phyloP scores from a whole-genome alignment of 2,113 vertebrate genomes.

The Salvelinus sp. region DNA sequence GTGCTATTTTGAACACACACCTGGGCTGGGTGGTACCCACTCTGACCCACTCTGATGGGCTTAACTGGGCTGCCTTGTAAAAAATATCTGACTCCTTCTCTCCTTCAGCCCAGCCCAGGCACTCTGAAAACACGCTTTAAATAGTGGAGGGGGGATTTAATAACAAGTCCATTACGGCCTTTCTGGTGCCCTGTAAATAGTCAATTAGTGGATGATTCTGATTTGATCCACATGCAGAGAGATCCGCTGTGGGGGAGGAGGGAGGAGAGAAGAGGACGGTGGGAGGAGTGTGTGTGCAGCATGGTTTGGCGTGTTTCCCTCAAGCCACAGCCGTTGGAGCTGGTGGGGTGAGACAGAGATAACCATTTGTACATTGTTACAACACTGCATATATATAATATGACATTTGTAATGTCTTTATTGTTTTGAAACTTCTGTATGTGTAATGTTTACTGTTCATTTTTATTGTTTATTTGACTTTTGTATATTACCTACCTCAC shows the following conservation, averaged over 20 bases:
- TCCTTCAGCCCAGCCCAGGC: constrained; percentile 75
- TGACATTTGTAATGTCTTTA: too few relatives aligned
- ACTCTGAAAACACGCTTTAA: constrained; percentile 90
- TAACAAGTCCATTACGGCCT: constrained; percentile 97
- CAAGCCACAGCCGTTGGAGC: constrained; percentile 12
- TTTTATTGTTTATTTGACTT: too few relatives aligned
- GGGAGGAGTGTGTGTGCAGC: neutral
- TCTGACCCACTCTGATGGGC: constrained; percentile 74
- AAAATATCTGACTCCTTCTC: constrained; percentile 46
- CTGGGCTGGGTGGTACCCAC: constrained; percentile 50
- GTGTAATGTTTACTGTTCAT: too few relatives aligned
- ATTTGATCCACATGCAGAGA: constrained; percentile 94
- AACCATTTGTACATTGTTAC: too few relatives aligned
- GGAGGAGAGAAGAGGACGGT: constrained; percentile 2
- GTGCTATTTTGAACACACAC: too few relatives aligned
- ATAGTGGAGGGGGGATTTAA: constrained; percentile 91
- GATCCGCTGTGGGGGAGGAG: constrained; percentile 41
- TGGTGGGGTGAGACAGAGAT: constrained; percentile 29
- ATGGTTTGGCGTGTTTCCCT: constrained; percentile 7
- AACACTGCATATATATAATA: too few relatives aligned
- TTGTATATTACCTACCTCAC: too few relatives aligned
- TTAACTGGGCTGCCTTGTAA: constrained; percentile 96
- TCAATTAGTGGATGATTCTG: constrained; percentile 97
- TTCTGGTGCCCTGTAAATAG: constrained; percentile 95
- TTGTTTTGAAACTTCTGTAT: too few relatives aligned